Conservation (phyloP, 2,888 invertebrate species). For the Dione vanillae region DNA sequence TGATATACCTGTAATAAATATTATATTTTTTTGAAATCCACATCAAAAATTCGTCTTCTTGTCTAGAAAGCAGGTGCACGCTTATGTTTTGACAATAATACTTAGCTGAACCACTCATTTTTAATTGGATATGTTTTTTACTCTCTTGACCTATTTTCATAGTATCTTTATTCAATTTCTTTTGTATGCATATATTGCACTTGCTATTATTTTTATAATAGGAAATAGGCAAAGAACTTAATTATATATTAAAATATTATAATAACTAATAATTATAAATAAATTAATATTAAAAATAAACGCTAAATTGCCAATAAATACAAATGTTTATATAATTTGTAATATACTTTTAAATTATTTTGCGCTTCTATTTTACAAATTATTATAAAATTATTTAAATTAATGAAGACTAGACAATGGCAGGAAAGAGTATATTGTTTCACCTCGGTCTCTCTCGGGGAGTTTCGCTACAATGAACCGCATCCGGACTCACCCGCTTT, state of each 20-base stretch:
- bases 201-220: neutral
- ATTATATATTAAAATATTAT: too few species aligned
- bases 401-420: slow-evolving; percentile 63
- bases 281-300: too few species aligned
- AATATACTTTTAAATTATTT: neutral
- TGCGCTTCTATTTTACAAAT: slow-evolving; percentile 12
- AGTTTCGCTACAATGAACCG: slow-evolving; percentile 83
- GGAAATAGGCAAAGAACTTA: neutral
- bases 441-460: slow-evolving; percentile 68
- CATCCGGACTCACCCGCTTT: slow-evolving; percentile 72
- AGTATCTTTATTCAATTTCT: slow-evolving; percentile 64
- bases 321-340: neutral
- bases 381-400: slow-evolving; percentile 40
- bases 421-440: slow-evolving; percentile 82
- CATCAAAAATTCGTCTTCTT: slow-evolving; percentile 62
- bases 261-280: too few species aligned
- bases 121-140: slow-evolving; percentile 70
- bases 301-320: too few species aligned
- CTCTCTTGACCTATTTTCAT: slow-evolving; percentile 75
- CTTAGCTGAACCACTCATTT: slow-evolving; percentile 80
- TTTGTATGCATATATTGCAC: slow-evolving; percentile 49
- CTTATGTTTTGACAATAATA: slow-evolving; percentile 82
- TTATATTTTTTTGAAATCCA: slow-evolving; percentile 26
- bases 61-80: slow-evolving; percentile 77
- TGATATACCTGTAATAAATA: neutral